Evolutionary conservation across 1,140 invertebrate species (phyloP).

Genomic region (Anastrepha obliqua): DNA sequence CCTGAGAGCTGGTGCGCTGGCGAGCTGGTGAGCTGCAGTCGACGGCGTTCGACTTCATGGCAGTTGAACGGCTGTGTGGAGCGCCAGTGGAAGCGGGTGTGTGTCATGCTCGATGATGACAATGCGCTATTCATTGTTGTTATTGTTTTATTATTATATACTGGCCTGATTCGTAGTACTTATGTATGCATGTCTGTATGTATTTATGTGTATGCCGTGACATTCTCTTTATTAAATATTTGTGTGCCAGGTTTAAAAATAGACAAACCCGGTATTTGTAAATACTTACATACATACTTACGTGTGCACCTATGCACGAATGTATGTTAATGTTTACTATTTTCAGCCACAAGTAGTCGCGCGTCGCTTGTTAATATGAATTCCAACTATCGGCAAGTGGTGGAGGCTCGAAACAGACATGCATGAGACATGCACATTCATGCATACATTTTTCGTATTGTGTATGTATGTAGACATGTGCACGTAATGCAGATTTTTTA

Average conservation of each 20-base stretch:
- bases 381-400: background rate
- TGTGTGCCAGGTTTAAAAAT: constrained; percentile 41
- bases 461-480: background rate
- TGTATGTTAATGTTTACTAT: constrained; percentile 9
- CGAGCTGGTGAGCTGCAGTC: background rate
- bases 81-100: background rate
- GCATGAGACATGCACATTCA: background rate
- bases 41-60: background rate
- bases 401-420: background rate
- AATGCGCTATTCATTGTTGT: background rate
- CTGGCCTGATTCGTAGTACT: background rate
- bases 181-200: too few species aligned
- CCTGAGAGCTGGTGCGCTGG: constrained; percentile 8
- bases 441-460: background rate
- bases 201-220: constrained; percentile 6
- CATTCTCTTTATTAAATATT: constrained; percentile 53
- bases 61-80: background rate
- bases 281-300: background rate
- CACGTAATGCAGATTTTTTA: background rate
- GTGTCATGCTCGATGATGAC: background rate
- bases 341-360: constrained; percentile 48
- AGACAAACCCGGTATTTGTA: constrained; percentile 42
- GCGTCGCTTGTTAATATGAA: constrained; percentile 47
- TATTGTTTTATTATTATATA: background rate
- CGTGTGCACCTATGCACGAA: too few species aligned